A percentile compares a stretch with the other conserved stretches of the same genome.
Evolutionary conservation across 2,888 invertebrate species (phyloP).

Genomic region (Chrysolina haemoptera): DNA sequence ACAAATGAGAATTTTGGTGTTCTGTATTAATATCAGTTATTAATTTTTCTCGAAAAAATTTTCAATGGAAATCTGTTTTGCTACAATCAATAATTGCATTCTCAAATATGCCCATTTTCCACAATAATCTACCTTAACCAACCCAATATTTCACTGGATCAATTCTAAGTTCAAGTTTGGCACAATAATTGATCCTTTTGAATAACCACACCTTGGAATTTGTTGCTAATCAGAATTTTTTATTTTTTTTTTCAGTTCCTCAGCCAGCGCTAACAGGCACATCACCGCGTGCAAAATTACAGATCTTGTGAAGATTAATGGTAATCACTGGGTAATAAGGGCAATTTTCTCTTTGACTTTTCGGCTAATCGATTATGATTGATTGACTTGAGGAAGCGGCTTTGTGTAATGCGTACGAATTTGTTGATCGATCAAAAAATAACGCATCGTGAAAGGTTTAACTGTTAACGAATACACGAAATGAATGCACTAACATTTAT

Average conservation of each 20-base stretch:
- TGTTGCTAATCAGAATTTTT: background rate
- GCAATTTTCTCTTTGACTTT: constrained; percentile 43
- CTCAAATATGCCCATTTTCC: background rate
- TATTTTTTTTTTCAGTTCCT: background rate
- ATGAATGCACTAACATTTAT: background rate
- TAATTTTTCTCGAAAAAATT: too few relatives aligned
- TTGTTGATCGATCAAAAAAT: background rate
- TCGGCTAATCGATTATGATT: constrained; percentile 30
- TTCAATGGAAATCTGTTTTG: too few relatives aligned
- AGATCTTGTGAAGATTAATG: constrained; percentile 42
- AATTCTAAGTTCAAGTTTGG: background rate
- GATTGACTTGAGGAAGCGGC: background rate
- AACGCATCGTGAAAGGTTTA: background rate
- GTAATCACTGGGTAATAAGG: constrained; percentile 41
- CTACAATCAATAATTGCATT: background rate
- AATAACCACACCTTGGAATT: background rate
- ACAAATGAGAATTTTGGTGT: too few relatives aligned
- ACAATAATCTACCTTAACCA: too few relatives aligned
- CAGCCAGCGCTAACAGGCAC: background rate
- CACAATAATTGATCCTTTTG: background rate
- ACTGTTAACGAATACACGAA: background rate
- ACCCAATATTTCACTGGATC: too few relatives aligned
- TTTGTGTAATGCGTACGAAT: background rate
- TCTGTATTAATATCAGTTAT: too few relatives aligned
- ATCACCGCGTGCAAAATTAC: constrained; percentile 49